Conservation (phyloP, 2,888 invertebrate species). For the Idaea aversata region DNA sequence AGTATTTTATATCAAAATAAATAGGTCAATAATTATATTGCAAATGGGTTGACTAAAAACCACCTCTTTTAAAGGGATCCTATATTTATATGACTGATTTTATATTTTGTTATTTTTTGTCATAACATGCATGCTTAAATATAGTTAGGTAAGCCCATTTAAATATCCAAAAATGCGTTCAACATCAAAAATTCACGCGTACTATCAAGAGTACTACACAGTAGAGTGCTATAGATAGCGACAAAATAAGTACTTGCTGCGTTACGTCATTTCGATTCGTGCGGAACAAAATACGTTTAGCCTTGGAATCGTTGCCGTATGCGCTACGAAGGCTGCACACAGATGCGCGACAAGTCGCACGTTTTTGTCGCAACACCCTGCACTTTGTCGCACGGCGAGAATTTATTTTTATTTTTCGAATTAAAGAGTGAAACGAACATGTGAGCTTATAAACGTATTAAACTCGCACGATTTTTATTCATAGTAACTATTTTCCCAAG, state of each 20-base stretch:
- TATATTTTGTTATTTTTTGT: too few relatives aligned
- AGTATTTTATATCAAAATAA: too few relatives aligned
- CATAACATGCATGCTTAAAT: too few relatives aligned
- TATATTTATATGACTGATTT: too few relatives aligned
- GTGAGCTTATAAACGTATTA: neutral
- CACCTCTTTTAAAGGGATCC: too few relatives aligned
- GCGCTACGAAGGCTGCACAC: conserved; percentile 47
- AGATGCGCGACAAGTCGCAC: conserved; percentile 33
- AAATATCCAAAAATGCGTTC: neutral
- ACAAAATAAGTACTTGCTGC: conserved; percentile 50
- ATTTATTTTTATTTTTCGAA: neutral
- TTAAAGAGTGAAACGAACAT: neutral
- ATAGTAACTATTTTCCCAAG: too few relatives aligned
- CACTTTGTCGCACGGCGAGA: neutral
- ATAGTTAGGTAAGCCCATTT: conserved; percentile 1
- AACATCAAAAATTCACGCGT: conserved; percentile 1
- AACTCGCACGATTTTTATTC: neutral
- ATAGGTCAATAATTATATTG: too few relatives aligned
- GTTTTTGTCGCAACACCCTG: neutral
- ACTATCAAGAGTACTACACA: conserved; percentile 33
- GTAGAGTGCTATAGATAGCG: conserved; percentile 50
- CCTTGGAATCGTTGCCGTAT: conserved; percentile 66
- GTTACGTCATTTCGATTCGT: conserved; percentile 64
- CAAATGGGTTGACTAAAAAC: too few relatives aligned
- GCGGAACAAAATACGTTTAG: conserved; percentile 72